Evolutionary conservation across 2,888 invertebrate genomes (phyloP).

Genomic region (Polymixis flavicincta): DNA sequence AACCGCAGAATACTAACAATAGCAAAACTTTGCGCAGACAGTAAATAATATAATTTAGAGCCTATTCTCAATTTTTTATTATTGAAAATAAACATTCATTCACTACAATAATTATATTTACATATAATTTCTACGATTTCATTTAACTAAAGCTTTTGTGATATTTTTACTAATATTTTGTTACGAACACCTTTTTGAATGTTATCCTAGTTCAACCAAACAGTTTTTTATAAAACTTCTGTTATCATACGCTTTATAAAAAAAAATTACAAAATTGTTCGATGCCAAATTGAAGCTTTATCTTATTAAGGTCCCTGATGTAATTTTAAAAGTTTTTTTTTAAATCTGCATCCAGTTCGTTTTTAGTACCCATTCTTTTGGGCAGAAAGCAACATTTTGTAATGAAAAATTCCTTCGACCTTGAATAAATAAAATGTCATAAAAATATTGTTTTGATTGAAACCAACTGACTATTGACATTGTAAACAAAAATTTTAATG

Average conservation of each 20-base stretch:
- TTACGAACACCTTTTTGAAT: background rate
- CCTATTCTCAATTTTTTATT: conserved; percentile 9
- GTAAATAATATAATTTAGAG: conserved; percentile 18
- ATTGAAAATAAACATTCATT: background rate
- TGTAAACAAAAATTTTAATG: background rate
- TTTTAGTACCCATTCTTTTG: background rate
- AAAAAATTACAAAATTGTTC: too few relatives aligned
- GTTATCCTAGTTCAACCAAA: background rate
- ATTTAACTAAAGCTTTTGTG: background rate
- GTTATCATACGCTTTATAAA: too few relatives aligned
- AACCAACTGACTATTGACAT: background rate
- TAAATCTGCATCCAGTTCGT: too few relatives aligned
- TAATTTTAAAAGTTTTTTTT: background rate
- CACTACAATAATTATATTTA: background rate
- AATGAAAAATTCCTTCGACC: background rate
- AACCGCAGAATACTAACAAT: conserved; percentile 53
- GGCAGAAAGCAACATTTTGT: background rate
- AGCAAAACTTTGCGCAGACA: conserved; percentile 26
- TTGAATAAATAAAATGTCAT: background rate
- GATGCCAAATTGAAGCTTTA: too few relatives aligned
- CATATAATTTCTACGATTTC: background rate
- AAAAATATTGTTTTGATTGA: background rate
- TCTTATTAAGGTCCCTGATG: background rate
- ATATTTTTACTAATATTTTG: background rate
- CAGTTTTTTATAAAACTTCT: too few relatives aligned